Base-by-base conservation (phyloP, 1,140 invertebrate species). In the Bicyclus anynana region DNA sequence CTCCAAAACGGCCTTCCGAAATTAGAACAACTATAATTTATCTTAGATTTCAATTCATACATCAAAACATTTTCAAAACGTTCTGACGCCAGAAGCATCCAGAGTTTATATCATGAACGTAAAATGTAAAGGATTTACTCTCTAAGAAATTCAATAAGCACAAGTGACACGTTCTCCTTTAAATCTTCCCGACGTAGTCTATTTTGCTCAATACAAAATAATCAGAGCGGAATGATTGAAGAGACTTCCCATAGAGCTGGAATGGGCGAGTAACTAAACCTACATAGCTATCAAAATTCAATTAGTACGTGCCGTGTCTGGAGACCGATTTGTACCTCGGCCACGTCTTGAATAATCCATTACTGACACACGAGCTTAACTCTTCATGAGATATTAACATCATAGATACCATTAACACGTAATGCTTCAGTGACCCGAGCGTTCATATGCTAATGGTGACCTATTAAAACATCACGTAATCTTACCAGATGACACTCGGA, bases 331-430 rank as follows among this genome's bases (percentile, higher is more conserved):
- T 60, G 53, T 61, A 60, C 57, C 49, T 56, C 59, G 58, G 42
- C 63, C 69, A 68, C 72, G 68, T 79, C 69, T 74, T 72, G 67
- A 72, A 68, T 80, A 73, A 73, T 74, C 72, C 70, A 80, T 77
- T 77, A 80, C 72, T 58, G 59, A 67, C 64, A 65, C 61, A 63
- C 67, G 69, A 66, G 70, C 69, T 76, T 75, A 80, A 74, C 74
- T 76, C 77, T 74, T 72, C 72, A 69, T 73, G 69, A 72, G 69
- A 66, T 72, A 77, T 61, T 79, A 80, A 77, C 70, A 70, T 80
- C 69, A 77, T 72, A 77, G 69, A 69, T 60, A 65, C 71, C 71
- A 80, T 80, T 80, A 80, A 70, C 77, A 77, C 71, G 55, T 77
- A 76, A 80, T 77, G 74, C 73, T 69, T 77, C 73, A 74, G 60